These are phyloP conservation scores for Protaetia brevitarsis DNA, from an alignment of 1,140 invertebrate genomes.

Conservation along the genomic window DNA sequence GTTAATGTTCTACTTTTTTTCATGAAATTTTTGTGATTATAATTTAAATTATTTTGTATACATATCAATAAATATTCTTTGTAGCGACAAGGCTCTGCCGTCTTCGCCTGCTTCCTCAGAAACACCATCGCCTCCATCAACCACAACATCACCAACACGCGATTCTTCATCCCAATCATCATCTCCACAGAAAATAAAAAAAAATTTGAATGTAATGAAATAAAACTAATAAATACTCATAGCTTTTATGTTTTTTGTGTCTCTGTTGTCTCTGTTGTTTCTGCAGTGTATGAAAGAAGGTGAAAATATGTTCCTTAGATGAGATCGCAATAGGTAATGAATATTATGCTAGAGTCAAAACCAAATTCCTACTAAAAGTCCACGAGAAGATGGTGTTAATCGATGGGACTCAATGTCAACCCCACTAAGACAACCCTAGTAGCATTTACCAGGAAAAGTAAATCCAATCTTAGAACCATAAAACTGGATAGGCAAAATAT, in stretches of 20 bases:
- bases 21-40: conserved; percentile 2
- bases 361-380: too few species aligned
- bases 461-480: too few species aligned
- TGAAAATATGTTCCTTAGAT: too few species aligned
- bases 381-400: too few species aligned
- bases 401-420: too few species aligned
- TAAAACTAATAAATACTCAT: conserved; percentile 1
- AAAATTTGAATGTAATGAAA: conserved; percentile 3
- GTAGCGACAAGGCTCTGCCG: neutral
- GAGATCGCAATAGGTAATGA: too few species aligned
- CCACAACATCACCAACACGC: conserved; percentile 1
- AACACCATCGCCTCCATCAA: neutral
- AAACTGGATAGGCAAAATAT: too few species aligned
- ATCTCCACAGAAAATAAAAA: conserved; percentile 1
- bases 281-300: too few species aligned
- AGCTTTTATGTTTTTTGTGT: neutral
- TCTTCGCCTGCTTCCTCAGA: conserved; percentile 4
- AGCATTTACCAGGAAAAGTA: too few species aligned
- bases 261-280: too few species aligned
- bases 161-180: conserved; percentile 1
- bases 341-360: too few species aligned
- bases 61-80: conserved; percentile 2
- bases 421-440: too few species aligned
- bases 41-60: conserved; percentile 7
- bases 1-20: conserved; percentile 3